A percentile compares a stretch with the other conserved stretches of the same genome.
phyloP scores from a whole-genome alignment of 2,888 invertebrate species.

The Drosophila limbata region DNA sequence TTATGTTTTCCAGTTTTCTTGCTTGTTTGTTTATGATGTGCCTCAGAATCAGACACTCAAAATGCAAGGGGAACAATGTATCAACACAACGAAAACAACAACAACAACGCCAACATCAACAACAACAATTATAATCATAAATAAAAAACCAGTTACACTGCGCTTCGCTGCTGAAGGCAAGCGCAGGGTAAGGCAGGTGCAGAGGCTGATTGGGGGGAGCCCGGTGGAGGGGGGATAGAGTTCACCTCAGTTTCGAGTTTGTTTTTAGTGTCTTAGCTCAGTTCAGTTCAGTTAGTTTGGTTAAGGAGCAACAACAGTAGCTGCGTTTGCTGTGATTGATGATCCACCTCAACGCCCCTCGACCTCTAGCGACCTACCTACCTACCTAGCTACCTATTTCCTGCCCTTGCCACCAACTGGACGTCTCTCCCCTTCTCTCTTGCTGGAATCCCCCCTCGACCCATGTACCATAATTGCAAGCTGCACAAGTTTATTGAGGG shows the following conservation, averaged over 20 bases:
- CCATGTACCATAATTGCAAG: conserved; percentile 38
- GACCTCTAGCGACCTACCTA: conserved; percentile 39
- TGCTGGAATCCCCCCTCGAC: neutral
- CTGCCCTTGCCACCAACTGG: neutral
- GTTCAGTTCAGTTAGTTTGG: neutral
- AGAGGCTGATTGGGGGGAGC: neutral
- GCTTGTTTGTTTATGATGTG: conserved; percentile 30
- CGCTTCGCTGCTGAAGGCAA: conserved; percentile 38
- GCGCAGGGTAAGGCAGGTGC: conserved; percentile 51
- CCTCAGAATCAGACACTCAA: conserved; percentile 64
- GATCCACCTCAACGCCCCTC: conserved; percentile 32
- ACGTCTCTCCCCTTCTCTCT: neutral
- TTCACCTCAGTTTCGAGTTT: conserved; percentile 2
- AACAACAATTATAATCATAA: conserved; percentile 17
- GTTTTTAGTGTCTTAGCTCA: neutral
- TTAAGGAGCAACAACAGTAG: conserved; percentile 38
- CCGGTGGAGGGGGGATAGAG: neutral
- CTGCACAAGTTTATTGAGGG: conserved; percentile 54
- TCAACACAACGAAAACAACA: conserved; percentile 23
- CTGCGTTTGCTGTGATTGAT: conserved; percentile 43
- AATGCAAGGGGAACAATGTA: conserved; percentile 52
- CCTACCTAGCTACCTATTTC: neutral
- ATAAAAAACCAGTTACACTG: conserved; percentile 51
- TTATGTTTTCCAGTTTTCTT: conserved; percentile 16
- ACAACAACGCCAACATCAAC: conserved; percentile 1